These are phyloP conservation scores for Eretmocerus hayati DNA, from an alignment of 2,888 invertebrate genomes.

Conservation along the genomic window DNA sequence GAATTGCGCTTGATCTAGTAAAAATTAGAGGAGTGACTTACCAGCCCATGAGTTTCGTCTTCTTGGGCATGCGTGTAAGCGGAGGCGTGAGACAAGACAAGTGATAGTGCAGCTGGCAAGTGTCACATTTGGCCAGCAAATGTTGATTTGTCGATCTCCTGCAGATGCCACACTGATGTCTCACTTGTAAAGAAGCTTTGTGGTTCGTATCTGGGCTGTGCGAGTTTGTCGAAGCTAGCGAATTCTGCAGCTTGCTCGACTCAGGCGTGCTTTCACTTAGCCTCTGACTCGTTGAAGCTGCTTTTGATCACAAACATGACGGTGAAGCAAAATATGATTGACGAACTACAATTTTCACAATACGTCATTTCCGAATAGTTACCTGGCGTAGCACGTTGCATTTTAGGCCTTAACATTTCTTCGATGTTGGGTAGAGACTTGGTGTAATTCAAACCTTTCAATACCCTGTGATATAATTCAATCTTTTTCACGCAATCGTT, in stretches of 20 bases:
- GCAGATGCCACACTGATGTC: conserved; percentile 83
- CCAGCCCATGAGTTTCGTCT: conserved; percentile 93
- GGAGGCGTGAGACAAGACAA: conserved; percentile 92
- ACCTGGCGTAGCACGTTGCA: not conserved
- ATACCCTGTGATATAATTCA: conserved; percentile 40
- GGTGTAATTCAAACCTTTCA: conserved; percentile 36
- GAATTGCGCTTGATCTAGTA: not conserved
- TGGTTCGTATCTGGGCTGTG: conserved; percentile 40
- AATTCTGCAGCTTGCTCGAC: not conserved
- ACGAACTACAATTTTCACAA: not conserved
- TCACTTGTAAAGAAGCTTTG: conserved; percentile 36
- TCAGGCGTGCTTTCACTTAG: not conserved
- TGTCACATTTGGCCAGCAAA: conserved; percentile 89
- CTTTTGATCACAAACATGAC: not conserved
- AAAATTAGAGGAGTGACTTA: conserved; percentile 41
- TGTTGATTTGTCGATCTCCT: conserved; percentile 84
- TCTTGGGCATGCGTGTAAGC: conserved; percentile 87
- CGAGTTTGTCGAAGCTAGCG: not conserved
- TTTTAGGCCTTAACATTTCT: conserved; percentile 37
- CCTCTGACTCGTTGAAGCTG: not conserved
- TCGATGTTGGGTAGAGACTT: conserved; percentile 38
- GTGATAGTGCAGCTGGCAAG: conserved; percentile 88
- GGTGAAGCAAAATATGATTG: not conserved
- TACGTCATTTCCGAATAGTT: not conserved
- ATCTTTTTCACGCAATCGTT: conserved; percentile 54